Evolutionary conservation across 2,888 invertebrate genomes (phyloP), one percentile per base, ranked within the genome.

Genomic region (Agrotis segetum): DNA sequence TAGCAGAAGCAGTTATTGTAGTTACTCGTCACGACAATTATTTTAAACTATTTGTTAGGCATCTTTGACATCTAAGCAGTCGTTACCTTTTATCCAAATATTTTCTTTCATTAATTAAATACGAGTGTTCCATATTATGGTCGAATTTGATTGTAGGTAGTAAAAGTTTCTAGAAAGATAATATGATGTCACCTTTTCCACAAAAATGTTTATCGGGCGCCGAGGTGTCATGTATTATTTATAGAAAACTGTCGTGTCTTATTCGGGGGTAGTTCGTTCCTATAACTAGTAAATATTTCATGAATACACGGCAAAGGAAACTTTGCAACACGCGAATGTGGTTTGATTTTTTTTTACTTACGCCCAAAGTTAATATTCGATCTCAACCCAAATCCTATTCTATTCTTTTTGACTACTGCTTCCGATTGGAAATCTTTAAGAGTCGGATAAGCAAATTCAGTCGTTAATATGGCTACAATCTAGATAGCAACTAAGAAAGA

Each of bases 271-370:
- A 44, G 24, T 44, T 47, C 58, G 53, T 66, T 46, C 55, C 56
- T 60, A 49, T 65, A 62, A 50, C 65, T 70, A 44, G 70, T 78
- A 67, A 78, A 78, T 78, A 81, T 70, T 77, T 76, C 81, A 78
- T 81, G 81, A 78, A 75, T 56, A 63, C 24, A 50, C 52, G 14
- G 21, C 24, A 16, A 44, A 52, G 24, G n/a, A 40, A 40, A 16
- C 19, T 80, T 59, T 46, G 17, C 40, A 52, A 46, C 55, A 67
- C 3, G 34, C 13, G 9, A 59, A 40, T 40, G 46, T 13, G 16
- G 21, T 34, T 52, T 53, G 21, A 65, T 47, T 21, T 50, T 40
- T 40, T 29, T 40, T 40, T 40, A 40, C 11, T 40, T 9, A 40
- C 40, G 40, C 40, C 40, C 40, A 11, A 40, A 40, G 11, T 40